These are phyloP conservation scores for Neosilurus mollespiculum DNA, from an alignment of 2,797 vertebrate species.

Conservation along the genomic window DNA sequence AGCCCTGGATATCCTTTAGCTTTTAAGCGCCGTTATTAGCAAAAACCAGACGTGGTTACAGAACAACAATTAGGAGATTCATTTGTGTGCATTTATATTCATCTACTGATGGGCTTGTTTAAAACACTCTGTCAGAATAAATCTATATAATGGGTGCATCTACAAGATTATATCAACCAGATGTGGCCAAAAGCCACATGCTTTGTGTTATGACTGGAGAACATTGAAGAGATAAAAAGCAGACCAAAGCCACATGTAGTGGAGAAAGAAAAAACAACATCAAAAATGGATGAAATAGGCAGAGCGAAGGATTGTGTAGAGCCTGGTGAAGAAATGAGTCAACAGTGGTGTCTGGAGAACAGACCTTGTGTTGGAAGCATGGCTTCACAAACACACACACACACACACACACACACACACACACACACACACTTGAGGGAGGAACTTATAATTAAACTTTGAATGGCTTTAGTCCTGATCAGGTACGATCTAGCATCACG, in stretches of 20 bases:
- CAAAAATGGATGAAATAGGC: background rate
- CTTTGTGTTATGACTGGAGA: too few relatives aligned
- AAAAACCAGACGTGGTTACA: background rate
- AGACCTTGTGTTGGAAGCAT: background rate
- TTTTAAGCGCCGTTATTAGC: background rate
- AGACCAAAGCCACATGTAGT: background rate
- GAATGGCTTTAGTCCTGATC: background rate
- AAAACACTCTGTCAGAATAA: background rate
- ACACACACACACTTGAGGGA: background rate
- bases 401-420: slow-evolving; percentile 11
- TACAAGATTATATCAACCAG: background rate
- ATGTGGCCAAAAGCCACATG: background rate
- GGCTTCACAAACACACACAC: background rate
- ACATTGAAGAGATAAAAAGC: background rate
- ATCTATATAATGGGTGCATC: background rate
- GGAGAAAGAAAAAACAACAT: background rate
- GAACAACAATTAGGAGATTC: background rate
- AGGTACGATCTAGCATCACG: background rate
- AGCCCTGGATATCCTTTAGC: background rate
- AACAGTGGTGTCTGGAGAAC: background rate
- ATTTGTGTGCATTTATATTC: background rate
- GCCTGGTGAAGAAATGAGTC: slow-evolving; percentile 2
- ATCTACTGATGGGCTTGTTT: too few relatives aligned
- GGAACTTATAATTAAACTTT: background rate
- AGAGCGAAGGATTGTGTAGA: background rate